A percentile compares a stretch with the other conserved stretches of the same genome.
These are phyloP conservation scores for Dryobota labecula DNA, from an alignment of 2,888 invertebrate species.

Conservation along the genomic window DNA sequence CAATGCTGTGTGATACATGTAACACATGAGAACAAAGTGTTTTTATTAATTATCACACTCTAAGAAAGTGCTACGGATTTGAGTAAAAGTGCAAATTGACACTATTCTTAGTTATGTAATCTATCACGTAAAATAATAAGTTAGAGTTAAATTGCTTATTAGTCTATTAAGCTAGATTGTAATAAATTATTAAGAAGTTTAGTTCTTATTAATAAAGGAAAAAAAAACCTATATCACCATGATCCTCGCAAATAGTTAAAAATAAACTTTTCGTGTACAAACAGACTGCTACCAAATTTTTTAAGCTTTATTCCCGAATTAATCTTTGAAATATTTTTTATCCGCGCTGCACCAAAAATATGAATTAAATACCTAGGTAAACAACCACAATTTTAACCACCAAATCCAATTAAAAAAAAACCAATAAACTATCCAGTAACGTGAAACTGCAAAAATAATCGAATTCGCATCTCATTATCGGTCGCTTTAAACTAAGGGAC, in stretches of 20 bases:
- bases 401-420: conserved; percentile 44
- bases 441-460: conserved; percentile 75
- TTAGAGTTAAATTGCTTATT: too few species aligned
- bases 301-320: not conserved
- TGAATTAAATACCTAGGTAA: not conserved
- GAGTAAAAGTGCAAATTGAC: too few species aligned
- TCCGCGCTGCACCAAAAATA: not conserved
- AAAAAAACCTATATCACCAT: not conserved
- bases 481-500: conserved; percentile 86
- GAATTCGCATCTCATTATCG: conserved; percentile 88
- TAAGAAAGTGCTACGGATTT: too few species aligned
- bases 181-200: too few species aligned
- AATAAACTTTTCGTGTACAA: not conserved
- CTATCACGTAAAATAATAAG: too few species aligned
- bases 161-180: too few species aligned
- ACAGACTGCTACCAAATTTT: not conserved
- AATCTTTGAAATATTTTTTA: not conserved
- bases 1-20: too few species aligned
- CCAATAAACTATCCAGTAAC: conserved; percentile 48
- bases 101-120: too few species aligned
- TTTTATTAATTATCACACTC: too few species aligned
- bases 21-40: too few species aligned
- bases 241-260: not conserved
- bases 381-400: not conserved
- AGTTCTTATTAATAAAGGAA: too few species aligned